Evolutionary conservation across 2,797 vertebrate species (phyloP).

Genomic region (Sebastes variabilis): DNA sequence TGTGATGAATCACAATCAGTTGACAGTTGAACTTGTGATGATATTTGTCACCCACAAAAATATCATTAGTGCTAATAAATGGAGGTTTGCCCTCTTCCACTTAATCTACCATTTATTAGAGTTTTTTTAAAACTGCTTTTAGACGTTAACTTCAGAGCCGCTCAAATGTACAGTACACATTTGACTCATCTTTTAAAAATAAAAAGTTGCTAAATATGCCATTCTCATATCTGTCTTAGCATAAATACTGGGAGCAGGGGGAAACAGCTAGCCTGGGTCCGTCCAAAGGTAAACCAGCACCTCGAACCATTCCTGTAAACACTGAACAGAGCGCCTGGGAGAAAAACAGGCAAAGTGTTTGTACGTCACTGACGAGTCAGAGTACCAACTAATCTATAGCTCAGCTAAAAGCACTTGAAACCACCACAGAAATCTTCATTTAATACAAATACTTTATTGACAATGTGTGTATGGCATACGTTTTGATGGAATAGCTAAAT

Average conservation of each 20-base stretch:
- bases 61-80: neutral
- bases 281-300: neutral
- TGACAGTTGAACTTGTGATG: neutral
- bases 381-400: neutral
- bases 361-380: neutral
- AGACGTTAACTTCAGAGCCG: neutral
- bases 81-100: neutral
- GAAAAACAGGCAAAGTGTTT: neutral
- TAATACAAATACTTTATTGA: constrained; percentile 98
- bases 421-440: constrained; percentile 51
- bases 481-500: constrained; percentile 87
- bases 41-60: neutral
- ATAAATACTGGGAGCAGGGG: neutral
- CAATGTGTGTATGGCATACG: constrained; percentile 88
- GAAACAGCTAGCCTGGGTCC: neutral
- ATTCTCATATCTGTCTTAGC: neutral
- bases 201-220: neutral
- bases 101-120: neutral
- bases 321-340: neutral
- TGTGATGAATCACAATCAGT: no score
- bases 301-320: neutral
- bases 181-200: neutral
- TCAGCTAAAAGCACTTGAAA: constrained; percentile 23
- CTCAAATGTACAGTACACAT: neutral
- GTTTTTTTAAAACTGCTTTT: neutral